Evolutionary conservation across 1,140 invertebrate genomes (phyloP).

Genomic region (Drosophila triauraria): DNA sequence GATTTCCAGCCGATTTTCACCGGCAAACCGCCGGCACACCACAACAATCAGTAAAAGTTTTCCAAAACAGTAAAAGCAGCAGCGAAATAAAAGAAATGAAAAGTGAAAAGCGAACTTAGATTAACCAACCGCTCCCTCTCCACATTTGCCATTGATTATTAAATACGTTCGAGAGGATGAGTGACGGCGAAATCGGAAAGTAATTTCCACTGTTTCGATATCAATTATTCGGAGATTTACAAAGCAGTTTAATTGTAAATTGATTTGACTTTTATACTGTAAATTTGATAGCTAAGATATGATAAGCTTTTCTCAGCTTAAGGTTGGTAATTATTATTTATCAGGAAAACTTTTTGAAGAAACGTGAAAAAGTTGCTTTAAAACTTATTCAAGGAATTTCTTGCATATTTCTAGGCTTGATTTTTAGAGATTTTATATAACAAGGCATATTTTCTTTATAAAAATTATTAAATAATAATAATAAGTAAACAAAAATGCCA

Average conservation of each 20-base stretch:
- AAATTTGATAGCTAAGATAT: neutral
- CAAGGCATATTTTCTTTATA: too few relatives aligned
- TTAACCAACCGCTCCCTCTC: slow-evolving; percentile 36
- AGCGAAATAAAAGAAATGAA: slow-evolving; percentile 61
- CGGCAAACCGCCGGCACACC: slow-evolving; percentile 65
- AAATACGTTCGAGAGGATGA: slow-evolving; percentile 50
- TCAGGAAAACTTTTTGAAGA: neutral
- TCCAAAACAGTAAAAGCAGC: slow-evolving; percentile 66
- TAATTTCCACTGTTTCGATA: slow-evolving; percentile 9
- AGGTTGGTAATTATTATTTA: neutral
- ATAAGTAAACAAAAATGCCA: too few relatives aligned
- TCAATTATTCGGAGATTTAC: slow-evolving; percentile 4
- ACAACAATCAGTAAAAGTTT: slow-evolving; percentile 72
- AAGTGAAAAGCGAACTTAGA: slow-evolving; percentile 75
- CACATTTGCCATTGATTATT: slow-evolving; percentile 53
- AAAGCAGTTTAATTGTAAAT: neutral
- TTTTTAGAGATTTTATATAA: neutral
- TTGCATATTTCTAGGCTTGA: neutral
- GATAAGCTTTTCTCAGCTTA: neutral
- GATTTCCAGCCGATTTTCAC: slow-evolving; percentile 75
- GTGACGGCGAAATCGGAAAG: slow-evolving; percentile 28
- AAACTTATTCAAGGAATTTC: neutral
- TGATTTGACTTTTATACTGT: neutral
- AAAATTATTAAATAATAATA: too few relatives aligned
- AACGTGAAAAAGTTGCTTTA: neutral